Base-by-base conservation (phyloP, 2,113 vertebrate genomes). In the Chrysochloris asiatica region DNA sequence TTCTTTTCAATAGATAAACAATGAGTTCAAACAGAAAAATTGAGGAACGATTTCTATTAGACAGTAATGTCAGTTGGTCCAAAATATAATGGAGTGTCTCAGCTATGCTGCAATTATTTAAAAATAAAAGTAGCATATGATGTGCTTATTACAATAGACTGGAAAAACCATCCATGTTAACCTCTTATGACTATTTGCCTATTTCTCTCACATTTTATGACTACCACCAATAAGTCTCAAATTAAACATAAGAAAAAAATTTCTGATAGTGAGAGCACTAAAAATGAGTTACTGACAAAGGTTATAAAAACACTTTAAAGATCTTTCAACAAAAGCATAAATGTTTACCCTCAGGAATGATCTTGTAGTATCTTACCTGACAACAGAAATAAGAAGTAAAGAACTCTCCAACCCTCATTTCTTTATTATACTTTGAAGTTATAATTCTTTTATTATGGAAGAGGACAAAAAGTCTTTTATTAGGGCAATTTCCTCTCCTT, bases 1-100 rank as follows among this genome's bases (percentile, higher is more conserved):
- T 92, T 88, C 77, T 85, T 93, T 93, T 91, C 90, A 94, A 77
- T 21, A 81, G 75, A 83, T 79, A 77, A 82, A 88, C 83, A 89
- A 76, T 45, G 69, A 94, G 65, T 52, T 91, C 50, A 89, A 72
- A 81, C 7, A 84, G 43, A 69, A 88, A 90, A 84, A 91, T 8
- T 87, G 78, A 91, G 86, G 41, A 67, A 89, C 45, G 47, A 78
- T 36, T 93, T 90, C 76, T 85, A 92, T 86, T 47, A 89, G 22
- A 50, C 30, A 11, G 43, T 92, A 91, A 94, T 92, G 86, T 83
- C 3, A 91, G 76, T 73, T 89, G 82, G 56, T 76, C 63, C 83
- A 89, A n/a, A n/a, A n/a, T n/a, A n/a, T n/a, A n/a, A n/a, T n/a
- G n/a, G n/a, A n/a, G n/a, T 47, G 54, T 47, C 63, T 83, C 80